Conservation (phyloP, 92 coral and sea anemone genomes). For the Parazoanthus atlanticus region DNA sequence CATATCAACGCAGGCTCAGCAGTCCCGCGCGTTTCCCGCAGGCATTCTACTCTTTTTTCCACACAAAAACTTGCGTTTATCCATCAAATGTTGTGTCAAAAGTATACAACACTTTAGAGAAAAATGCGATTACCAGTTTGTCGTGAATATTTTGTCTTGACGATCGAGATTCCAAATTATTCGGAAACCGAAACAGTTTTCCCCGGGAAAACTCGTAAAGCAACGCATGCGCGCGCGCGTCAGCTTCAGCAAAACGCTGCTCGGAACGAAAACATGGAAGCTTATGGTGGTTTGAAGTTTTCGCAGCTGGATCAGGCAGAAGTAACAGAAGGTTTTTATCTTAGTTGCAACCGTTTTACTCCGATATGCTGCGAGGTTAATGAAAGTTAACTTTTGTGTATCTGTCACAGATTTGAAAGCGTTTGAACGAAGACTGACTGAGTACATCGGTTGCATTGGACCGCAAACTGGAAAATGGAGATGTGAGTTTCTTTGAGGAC, state of each 20-base stretch:
- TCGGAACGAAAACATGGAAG: conserved; percentile 40
- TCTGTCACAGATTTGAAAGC: conserved; percentile 88
- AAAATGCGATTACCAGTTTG: background rate
- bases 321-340: conserved; percentile 89
- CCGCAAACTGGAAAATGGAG: conserved; percentile 93
- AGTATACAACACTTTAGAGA: too few species aligned
- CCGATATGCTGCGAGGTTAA: background rate
- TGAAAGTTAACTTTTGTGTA: background rate
- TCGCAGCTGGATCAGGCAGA: conserved; percentile 51
- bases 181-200: background rate
- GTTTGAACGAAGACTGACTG: conserved; percentile 93
- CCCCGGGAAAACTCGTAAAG: conserved; percentile 28
- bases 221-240: conserved; percentile 4
- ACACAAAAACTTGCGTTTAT: too few species aligned
- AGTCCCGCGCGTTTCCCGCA: conserved; percentile 3
- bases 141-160: background rate
- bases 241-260: conserved; percentile 20
- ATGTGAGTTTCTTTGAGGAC: conserved; percentile 56
- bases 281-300: background rate
- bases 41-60: background rate
- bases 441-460: conserved; percentile 81
- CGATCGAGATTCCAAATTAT: too few species aligned
- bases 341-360: background rate
- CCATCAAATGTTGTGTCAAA: background rate
- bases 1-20: conserved; percentile 18